Evolutionary conservation across 2,113 vertebrate species (phyloP), one percentile per base, ranked within the genome.

Genomic region (Anguilla rostrata): DNA sequence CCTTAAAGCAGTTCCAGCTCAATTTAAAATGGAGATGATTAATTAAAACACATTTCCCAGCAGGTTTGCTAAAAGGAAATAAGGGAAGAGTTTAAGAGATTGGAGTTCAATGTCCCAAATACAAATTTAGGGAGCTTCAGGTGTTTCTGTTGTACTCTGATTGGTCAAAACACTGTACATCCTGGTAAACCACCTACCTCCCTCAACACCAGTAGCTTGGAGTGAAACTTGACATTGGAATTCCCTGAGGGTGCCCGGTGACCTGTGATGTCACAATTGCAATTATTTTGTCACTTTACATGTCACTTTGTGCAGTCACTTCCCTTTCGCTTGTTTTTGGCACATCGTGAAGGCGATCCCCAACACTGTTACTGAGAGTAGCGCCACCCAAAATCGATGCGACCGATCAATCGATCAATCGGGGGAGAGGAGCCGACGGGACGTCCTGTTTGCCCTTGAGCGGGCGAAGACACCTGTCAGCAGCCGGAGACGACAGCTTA

Each of bases 381-480:
- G 71, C 9, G 71, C n/a, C n/a, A 34, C n/a, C 26, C 11, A 34
- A 75, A 75, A 75, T 75, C n/a, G n/a, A 75, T 75, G n/a, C 9
- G 63, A 71, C 6, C 71, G 3, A n/a, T 20, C 9, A 11, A 71
- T 34, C 71, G 63, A 16, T 71, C 26, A 0, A 71, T n/a, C 16
- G 26, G 71, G 26, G 20, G 9, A 75, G 2, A n/a, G 40, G 39
- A 18, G 78, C 39, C 39, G 18, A 20, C 2, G 78, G 26, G 16
- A 63, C 84, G 80, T 82, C 83, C 87, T 71, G 88, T 86, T 84
- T n/a, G 85, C 84, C 85, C 40, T 78, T 83, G 82, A 83, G 56
- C 22, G 5, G n/a, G 4, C 39, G 71, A 66, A 83, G 39, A 41
- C 81, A 14, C 81, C 60, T 53, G 66, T 34, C 86, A 87, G 86